Base-by-base conservation (phyloP, 1,140 invertebrate species). In the Bombus pyrosoma region DNA sequence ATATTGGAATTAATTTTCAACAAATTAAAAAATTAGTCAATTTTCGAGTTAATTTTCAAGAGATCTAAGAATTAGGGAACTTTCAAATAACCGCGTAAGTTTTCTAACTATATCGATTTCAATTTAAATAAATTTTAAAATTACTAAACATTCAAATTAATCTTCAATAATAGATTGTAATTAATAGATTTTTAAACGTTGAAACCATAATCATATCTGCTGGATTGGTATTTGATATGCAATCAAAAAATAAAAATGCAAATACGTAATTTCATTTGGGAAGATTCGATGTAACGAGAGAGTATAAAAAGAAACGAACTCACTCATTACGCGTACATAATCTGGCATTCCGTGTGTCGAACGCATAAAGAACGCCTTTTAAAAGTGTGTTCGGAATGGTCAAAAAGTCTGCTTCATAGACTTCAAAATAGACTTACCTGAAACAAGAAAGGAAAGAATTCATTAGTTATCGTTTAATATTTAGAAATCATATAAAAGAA, bases 371-470 rank as follows among this genome's bases (percentile, higher is more conserved):
- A 87, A 77, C 83, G 83, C 59, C 72, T 89, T 78, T 86, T 69
- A 39, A 80, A 75, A 73, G 28, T 71, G 53, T 76, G 53, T 84
- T 74, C 68, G 75, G 80, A 68, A 81, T 87, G 87, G 69, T 13
- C 76, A 64, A 90, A 87, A 75, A 86, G 32, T 75, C 43, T 80
- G 85, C 47, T 66, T 85, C 72, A 22, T 22, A 53, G 18, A 53
- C 6, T 22, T 86, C 76, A 68, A 59, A 77, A 73, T 83, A 77
- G 82, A 93, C 93, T 93, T 93, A 93, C 93, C 93, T 93, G 73
- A 77, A 93, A 93, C 89, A 92, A 64, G 83, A 72, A 75, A 79
- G 59, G 72, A 89, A 76, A 77, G 77, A 62, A 59, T 78, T 68
- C 2, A 37, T 81, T 66, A 71, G 47, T 73, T 47, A 59, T n/a